Percentiles rank a stretch among this genome's conserved stretches.
These are phyloP conservation scores for Pachypsylla venusta DNA, from an alignment of 1,140 invertebrate genomes.

Conservation along the genomic window DNA sequence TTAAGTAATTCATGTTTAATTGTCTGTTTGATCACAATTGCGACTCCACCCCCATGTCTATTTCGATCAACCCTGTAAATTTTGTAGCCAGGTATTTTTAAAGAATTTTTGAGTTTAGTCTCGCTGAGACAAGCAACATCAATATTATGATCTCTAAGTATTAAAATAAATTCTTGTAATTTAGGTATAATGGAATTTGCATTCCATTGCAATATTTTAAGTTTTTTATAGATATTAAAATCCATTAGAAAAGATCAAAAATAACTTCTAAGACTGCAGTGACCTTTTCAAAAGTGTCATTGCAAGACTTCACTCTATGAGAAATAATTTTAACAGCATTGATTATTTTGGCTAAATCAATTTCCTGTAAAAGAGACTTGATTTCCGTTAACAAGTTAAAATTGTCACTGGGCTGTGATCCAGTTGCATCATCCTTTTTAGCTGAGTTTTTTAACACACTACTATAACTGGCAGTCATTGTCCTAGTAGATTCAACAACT, in stretches of 20 bases:
- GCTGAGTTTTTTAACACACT: background rate
- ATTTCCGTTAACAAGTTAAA: background rate
- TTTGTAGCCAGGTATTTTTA: background rate
- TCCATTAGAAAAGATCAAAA: background rate
- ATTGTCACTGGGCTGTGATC: background rate
- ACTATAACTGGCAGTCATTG: background rate
- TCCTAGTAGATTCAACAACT: background rate
- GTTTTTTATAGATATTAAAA: background rate
- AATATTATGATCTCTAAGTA: background rate
- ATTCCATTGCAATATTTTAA: background rate
- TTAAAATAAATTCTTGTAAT: background rate
- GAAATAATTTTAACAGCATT: background rate
- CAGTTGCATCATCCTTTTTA: background rate
- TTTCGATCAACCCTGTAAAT: background rate
- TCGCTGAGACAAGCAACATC: background rate
- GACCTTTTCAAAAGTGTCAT: background rate
- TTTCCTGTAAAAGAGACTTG: background rate
- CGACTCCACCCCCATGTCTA: background rate
- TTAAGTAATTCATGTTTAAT: background rate
- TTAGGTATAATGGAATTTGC: background rate
- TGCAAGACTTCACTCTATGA: background rate
- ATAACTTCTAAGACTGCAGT: background rate
- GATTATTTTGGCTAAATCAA: background rate
- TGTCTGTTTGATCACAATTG: background rate
- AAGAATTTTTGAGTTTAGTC: background rate